Percentiles rank a stretch among this genome's conserved stretches.
These are phyloP conservation scores for Drosophila asahinai DNA, from an alignment of 1,140 invertebrate genomes.

Conservation along the genomic window DNA sequence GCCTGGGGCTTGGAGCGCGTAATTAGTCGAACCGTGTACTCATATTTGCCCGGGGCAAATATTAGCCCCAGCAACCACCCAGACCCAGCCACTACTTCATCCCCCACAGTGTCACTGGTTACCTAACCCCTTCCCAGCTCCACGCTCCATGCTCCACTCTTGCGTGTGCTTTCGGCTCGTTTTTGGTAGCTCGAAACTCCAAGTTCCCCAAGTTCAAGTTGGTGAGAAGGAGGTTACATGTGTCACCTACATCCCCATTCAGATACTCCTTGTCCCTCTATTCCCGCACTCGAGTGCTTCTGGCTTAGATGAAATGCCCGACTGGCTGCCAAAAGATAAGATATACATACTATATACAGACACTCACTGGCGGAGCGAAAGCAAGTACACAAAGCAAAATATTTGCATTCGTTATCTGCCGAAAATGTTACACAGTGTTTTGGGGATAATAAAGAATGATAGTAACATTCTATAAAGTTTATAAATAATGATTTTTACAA, in stretches of 20 bases:
- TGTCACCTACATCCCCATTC: conserved; percentile 32
- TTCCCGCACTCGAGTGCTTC: conserved; percentile 18
- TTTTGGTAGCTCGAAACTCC: conserved; percentile 15
- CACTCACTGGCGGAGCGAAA: neutral
- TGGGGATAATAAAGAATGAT: no score
- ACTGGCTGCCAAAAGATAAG: conserved; percentile 44
- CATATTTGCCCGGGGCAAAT: conserved; percentile 38
- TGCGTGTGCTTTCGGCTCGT: conserved; percentile 23
- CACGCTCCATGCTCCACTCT: neutral
- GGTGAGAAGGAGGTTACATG: conserved; percentile 25
- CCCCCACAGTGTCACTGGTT: conserved; percentile 7
- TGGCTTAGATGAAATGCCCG: conserved; percentile 31
- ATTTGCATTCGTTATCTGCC: neutral
- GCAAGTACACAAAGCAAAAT: neutral
- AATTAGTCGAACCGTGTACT: conserved; percentile 31
- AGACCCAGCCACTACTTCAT: neutral
- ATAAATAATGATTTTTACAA: no score
- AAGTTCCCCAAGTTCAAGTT: conserved; percentile 1
- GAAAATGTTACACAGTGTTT: neutral
- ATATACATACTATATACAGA: conserved; percentile 18
- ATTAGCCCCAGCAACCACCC: conserved; percentile 5
- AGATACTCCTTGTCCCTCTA: neutral
- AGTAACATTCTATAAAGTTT: no score
- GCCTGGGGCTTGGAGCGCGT: neutral
- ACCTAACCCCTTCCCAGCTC: conserved; percentile 4